Evolutionary conservation across 1,140 invertebrate genomes (phyloP), one percentile per base, ranked within the genome.

Genomic region (Mycetomoellerius zeteki): DNA sequence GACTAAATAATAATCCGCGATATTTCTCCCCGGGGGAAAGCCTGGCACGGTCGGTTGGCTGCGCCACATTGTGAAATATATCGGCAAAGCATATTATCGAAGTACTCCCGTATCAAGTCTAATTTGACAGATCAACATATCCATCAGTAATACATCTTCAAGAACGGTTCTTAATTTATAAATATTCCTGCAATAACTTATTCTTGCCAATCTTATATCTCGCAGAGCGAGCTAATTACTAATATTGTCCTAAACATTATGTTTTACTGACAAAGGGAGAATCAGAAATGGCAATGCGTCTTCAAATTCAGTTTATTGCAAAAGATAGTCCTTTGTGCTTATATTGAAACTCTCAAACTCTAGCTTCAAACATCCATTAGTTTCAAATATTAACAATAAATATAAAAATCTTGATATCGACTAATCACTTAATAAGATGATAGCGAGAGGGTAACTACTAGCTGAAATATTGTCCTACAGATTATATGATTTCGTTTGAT

Each of bases 1-100:
- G 91, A 88, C 87, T 89, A 91, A 92, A 92, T 92, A 92, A 92
- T 91, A 91, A 92, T 92, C 86, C 91, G 85, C 89, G 71, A 91
- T 91, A 91, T 92, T 89, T 92, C 90, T 89, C 91, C 89, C 91
- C 80, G 62, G 88, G 75, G 91, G 75, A 81, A 88, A 86, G 85
- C 78, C 86, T 14, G 64, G 64, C 72, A 75, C 80, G 89, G 89
- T 89, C 88, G 89, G 86, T 89, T 78, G 85, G 75, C 78, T 85
- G 86, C 89, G 75, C 60, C 71, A 80, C 73, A 86, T 80, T 58
- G 84, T 76, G 60, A 88, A 65, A 81, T 84, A 80, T 62, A 78
- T 88, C 86, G 88, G 75, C 50, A 56, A 43, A 85, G 65, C 89
- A 65, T 86, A 88, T 86, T 90, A 78, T 89, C 37, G 76, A 84